Conservation (phyloP, 1,140 invertebrate genomes). For the Brachionus manjavacas region DNA sequence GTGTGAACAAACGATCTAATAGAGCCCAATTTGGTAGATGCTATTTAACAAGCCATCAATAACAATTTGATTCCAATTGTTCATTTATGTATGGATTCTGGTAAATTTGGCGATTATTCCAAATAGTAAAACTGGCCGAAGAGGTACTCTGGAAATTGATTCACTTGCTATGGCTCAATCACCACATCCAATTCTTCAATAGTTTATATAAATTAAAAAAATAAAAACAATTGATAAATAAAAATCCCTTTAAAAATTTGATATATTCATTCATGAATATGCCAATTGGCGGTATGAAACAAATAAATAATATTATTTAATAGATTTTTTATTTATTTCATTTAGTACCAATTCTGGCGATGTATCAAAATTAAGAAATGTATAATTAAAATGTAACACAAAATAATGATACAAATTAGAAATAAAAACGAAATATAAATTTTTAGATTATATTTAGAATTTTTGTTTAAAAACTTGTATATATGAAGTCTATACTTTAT, state of each 20-base stretch:
- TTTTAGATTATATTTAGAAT: no score
- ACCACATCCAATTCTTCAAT: neutral
- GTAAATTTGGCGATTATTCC: neutral
- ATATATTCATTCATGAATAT: neutral
- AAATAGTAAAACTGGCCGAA: neutral
- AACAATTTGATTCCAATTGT: neutral
- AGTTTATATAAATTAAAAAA: neutral
- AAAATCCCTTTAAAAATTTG: neutral
- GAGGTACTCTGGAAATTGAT: neutral
- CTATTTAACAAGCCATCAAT: neutral
- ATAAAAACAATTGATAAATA: neutral
- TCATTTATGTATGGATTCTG: neutral
- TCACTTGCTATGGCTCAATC: neutral
- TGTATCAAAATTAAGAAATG: no score
- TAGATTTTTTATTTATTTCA: no score
- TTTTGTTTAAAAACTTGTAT: neutral
- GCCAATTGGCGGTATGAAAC: neutral
- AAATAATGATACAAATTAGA: no score
- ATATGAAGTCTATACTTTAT: neutral
- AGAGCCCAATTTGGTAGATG: slow-evolving; percentile 15
- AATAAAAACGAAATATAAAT: no score
- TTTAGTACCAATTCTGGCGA: no score
- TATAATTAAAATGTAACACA: no score
- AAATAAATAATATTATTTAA: neutral
- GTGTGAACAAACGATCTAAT: no score